Conservation (phyloP, 2,113 vertebrate genomes). For the Ariopsis seemanni region DNA sequence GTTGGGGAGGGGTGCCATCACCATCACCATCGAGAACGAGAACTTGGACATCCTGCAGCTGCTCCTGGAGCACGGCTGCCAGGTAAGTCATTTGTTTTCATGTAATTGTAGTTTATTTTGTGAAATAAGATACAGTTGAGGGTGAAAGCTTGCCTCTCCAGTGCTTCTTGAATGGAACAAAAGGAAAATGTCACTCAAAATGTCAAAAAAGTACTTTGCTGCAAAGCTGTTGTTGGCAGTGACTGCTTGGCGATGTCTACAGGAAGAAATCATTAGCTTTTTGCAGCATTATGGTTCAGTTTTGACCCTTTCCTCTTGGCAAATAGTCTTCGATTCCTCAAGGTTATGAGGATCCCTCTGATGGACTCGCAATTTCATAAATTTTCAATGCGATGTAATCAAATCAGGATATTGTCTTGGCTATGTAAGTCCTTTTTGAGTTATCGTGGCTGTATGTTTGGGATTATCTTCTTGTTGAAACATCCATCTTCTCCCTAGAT, state of each 20-base stretch:
- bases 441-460: neutral
- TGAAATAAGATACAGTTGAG: neutral
- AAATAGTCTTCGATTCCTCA: neutral
- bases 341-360: neutral
- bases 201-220: neutral
- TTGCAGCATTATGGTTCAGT: neutral
- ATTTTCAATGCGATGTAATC: neutral
- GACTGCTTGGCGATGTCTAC: neutral
- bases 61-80: constrained; percentile 93
- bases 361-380: neutral
- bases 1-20: constrained; percentile 92
- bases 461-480: neutral
- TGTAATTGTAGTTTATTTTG: neutral
- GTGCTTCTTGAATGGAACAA: neutral
- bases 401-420: neutral
- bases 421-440: neutral
- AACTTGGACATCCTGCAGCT: constrained; percentile 96
- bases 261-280: neutral
- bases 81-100: constrained; percentile 74
- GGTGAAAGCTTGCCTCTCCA: neutral
- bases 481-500: neutral
- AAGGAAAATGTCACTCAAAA: neutral
- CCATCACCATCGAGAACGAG: constrained; percentile 96
- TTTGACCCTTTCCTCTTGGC: neutral
- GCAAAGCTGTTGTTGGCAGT: neutral